Percentiles rank a stretch among this genome's conserved stretches.
Conservation (phyloP, 2,888 invertebrate genomes). For the Eurytoma adleriae region DNA sequence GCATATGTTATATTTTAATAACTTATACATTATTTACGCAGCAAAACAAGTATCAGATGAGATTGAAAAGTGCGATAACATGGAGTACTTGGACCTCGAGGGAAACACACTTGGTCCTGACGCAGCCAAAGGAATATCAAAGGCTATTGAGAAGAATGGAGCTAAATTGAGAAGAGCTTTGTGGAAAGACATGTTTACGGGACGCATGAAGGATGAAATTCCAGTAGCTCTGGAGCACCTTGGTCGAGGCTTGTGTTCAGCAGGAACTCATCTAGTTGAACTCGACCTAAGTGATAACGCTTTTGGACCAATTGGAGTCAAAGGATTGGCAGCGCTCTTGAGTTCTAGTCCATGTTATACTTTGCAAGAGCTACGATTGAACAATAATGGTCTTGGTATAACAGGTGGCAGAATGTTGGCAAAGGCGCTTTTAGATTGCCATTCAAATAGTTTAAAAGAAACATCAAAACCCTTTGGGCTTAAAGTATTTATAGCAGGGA, state of each 20-base stretch:
- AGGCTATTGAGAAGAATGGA: slow-evolving; percentile 86
- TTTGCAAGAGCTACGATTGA: slow-evolving; percentile 88
- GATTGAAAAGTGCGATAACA: slow-evolving; percentile 82
- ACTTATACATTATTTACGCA: slow-evolving; percentile 69
- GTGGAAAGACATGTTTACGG: slow-evolving; percentile 98
- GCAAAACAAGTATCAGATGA: slow-evolving; percentile 86
- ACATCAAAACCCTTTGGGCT: slow-evolving; percentile 84
- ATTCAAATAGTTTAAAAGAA: slow-evolving; percentile 80
- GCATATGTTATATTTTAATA: no score
- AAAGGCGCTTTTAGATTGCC: slow-evolving; percentile 84
- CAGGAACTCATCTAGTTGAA: slow-evolving; percentile 87
- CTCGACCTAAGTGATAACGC: slow-evolving; percentile 98
- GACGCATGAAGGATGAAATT: slow-evolving; percentile 95
- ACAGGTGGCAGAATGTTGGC: slow-evolving; percentile 91
- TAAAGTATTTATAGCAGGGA: slow-evolving; percentile 91
- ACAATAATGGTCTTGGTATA: slow-evolving; percentile 97
- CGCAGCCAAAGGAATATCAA: slow-evolving; percentile 90
- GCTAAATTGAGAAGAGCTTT: slow-evolving; percentile 87
- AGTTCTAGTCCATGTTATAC: slow-evolving; percentile 90
- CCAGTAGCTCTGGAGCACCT: slow-evolving; percentile 89
- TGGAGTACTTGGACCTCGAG: slow-evolving; percentile 88
- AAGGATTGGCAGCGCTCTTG: slow-evolving; percentile 89
- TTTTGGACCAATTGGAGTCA: slow-evolving; percentile 95
- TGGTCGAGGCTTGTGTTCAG: slow-evolving; percentile 88
- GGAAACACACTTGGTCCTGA: slow-evolving; percentile 96